phyloP scores from a whole-genome alignment of 2,797 vertebrate species.

The Alectoris magna region DNA sequence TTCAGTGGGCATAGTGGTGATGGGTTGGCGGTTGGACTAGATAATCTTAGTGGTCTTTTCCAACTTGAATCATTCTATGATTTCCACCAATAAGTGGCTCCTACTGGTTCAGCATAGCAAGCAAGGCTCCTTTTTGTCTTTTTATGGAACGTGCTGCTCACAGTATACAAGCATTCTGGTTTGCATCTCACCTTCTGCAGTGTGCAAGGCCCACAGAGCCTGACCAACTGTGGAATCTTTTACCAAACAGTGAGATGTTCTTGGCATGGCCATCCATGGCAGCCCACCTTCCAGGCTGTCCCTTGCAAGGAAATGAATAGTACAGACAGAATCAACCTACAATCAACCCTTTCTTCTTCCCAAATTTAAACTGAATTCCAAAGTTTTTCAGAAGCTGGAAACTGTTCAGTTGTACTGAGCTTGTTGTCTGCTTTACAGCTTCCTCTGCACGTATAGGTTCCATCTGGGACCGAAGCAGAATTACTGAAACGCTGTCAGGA shows the following conservation, averaged over 20 bases:
- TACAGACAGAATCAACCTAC: background rate
- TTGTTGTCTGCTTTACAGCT: conserved; percentile 54
- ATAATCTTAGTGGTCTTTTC: too few species aligned
- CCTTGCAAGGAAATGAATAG: background rate
- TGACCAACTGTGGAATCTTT: background rate
- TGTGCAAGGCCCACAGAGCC: background rate
- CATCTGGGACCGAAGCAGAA: conserved; percentile 47
- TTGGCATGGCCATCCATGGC: background rate
- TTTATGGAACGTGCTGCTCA: background rate
- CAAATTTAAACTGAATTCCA: background rate
- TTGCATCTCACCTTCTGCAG: background rate
- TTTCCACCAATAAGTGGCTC: background rate
- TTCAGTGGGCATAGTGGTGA: too few species aligned
- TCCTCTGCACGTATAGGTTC: conserved; percentile 53
- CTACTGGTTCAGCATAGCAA: background rate
- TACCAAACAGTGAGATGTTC: background rate
- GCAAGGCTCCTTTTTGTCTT: background rate
- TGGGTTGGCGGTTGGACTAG: too few species aligned
- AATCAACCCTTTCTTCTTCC: background rate
- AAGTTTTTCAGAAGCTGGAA: conserved; percentile 8
- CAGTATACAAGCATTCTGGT: background rate
- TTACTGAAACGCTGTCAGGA: conserved; percentile 58
- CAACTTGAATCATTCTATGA: background rate
- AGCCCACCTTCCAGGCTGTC: background rate
- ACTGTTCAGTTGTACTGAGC: conserved; percentile 4